Evolutionary conservation across 2,797 vertebrate genomes (phyloP).

Genomic region (Schizopygopsis pylzovi): DNA sequence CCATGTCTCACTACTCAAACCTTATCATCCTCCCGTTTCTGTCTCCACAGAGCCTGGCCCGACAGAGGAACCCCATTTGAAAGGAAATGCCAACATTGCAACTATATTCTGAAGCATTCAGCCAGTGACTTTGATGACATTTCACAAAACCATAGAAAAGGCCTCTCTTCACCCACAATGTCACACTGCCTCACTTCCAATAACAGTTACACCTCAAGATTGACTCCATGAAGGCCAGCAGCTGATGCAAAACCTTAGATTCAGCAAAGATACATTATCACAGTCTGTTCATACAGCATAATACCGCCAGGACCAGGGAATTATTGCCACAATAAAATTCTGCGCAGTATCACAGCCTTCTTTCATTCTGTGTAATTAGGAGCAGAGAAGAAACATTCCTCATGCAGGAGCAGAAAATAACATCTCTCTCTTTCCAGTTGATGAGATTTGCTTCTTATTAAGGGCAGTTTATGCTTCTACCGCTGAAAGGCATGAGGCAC

Average conservation of each 20-base stretch:
- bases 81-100: slow-evolving; percentile 4
- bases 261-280: slow-evolving; percentile 56
- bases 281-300: slow-evolving; percentile 53
- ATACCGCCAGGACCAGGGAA: slow-evolving; percentile 47
- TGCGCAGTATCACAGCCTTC: slow-evolving; percentile 55
- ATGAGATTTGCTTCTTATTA: slow-evolving; percentile 67
- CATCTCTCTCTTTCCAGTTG: slow-evolving; percentile 53
- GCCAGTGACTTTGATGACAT: neutral
- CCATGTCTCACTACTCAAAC: too few species aligned
- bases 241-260: slow-evolving; percentile 56
- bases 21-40: too few species aligned
- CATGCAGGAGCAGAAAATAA: slow-evolving; percentile 55
- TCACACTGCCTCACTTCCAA: neutral
- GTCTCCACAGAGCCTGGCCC: too few species aligned
- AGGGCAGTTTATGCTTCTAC: slow-evolving; percentile 61
- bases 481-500: slow-evolving; percentile 43
- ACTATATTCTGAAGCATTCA: neutral
- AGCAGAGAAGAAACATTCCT: slow-evolving; percentile 59
- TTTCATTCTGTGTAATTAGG: slow-evolving; percentile 65
- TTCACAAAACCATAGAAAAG: slow-evolving; percentile 23
- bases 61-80: neutral
- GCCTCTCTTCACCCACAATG: slow-evolving; percentile 8
- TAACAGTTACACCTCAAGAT: slow-evolving; percentile 14
- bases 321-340: slow-evolving; percentile 62
- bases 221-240: slow-evolving; percentile 23